A percentile compares a stretch with the other conserved stretches of the same genome.
Conservation (phyloP, 1,140 invertebrate species). For the Stegodyphus mimosarum region DNA sequence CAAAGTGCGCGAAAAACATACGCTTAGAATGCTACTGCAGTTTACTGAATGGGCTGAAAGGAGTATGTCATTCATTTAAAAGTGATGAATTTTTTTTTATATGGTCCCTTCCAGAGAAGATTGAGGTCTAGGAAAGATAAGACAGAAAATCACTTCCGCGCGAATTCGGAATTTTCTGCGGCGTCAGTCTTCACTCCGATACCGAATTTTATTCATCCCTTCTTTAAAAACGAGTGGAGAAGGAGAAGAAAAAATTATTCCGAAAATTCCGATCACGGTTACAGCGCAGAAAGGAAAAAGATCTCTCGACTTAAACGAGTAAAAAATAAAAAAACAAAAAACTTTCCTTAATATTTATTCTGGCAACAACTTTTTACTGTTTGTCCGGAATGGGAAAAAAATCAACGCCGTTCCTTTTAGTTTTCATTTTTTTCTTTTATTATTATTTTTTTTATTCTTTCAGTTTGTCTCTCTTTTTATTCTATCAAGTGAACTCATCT, state of each 20-base stretch:
- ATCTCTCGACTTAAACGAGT: not conserved
- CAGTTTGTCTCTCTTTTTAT: too few species aligned
- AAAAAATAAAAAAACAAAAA: not conserved
- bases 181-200: not conserved
- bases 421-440: not conserved
- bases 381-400: constrained; percentile 34
- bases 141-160: not conserved
- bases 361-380: constrained; percentile 32
- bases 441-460: not conserved
- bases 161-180: constrained; percentile 1
- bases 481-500: constrained; percentile 41
- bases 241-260: constrained; percentile 3
- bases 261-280: constrained; percentile 30
- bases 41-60: too few species aligned
- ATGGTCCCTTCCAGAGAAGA: too few species aligned
- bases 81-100: too few species aligned
- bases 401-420: constrained; percentile 6
- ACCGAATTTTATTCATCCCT: constrained; percentile 37
- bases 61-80: too few species aligned
- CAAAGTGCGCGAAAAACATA: too few species aligned
- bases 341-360: constrained; percentile 39
- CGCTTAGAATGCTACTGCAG: too few species aligned
- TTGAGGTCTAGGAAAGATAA: not conserved
- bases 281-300: constrained; percentile 14
- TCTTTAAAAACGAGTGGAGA: too few species aligned